Evolutionary conservation across 2,797 vertebrate genomes (phyloP), one percentile per base, ranked within the genome.

Genomic region (Phataginus tetradactyla): DNA sequence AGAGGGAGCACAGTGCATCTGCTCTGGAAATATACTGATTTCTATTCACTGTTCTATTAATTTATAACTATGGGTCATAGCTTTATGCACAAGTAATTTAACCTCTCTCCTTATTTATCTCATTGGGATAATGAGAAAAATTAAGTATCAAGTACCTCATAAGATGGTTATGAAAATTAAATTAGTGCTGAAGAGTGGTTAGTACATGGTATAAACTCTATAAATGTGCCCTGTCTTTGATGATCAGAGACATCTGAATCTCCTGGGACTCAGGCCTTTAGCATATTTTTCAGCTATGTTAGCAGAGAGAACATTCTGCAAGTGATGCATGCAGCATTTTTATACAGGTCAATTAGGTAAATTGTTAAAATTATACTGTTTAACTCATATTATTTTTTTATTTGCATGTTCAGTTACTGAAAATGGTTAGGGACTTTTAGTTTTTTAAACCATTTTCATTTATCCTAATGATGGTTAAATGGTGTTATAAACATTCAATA

Each of bases 361-460:
- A 55, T 9, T 21, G 4, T 34, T 83, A 71, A 61, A 86, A 29
- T 18, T 7, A 10, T 59, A 18, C 45, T 75, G 17, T 69, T n/a
- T 15, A 59, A 53, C n/a, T 63, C 27, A 64, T 7, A 85, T 37
- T 55, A 8, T 45, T 85, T 61, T 57, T 74, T 87, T 49, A n/a
- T 39, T 78, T 88, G n/a, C 63, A 84, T 96, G 20, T 39, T 86
- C 13, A 53, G n/a, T 84, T 87, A 72, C n/a, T 77, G 29, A 93
- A 77, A 87, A 84, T 39, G 4, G 39, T 39, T 39, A 39, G 39
- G 39, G 7, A 25, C 11, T 90, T 57, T 63, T 20, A 39, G 1
- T n/a, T 59, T 59, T 69, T 90, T 61, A 79, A 94, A 63, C 17
- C 57, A 27, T 3, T 51, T 89, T 49, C 51, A 66, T 37, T 59